phyloP scores from a whole-genome alignment of 2,888 invertebrate genomes.

The Agriotes lineatus region DNA sequence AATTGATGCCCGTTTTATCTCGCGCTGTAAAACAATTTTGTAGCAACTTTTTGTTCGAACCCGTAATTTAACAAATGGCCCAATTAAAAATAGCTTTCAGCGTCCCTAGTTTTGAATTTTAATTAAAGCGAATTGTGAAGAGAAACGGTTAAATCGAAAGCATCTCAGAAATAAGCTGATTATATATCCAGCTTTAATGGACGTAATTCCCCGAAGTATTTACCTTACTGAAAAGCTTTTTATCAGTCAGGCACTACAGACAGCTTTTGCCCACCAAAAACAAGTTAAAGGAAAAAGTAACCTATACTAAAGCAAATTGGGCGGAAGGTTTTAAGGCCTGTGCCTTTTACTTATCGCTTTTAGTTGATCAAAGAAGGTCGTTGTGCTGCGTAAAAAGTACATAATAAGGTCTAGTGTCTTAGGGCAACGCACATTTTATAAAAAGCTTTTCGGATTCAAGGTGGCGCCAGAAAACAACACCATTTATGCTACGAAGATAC shows the following conservation, averaged over 20 bases:
- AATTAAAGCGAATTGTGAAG: slow-evolving; percentile 10
- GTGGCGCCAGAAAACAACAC: no score
- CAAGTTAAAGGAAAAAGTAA: slow-evolving; percentile 16
- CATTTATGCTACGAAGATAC: no score
- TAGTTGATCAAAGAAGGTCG: slow-evolving; percentile 1
- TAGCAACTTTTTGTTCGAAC: background rate
- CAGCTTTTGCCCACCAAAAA: slow-evolving; percentile 8
- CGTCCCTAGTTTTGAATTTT: slow-evolving; percentile 12
- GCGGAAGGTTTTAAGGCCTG: slow-evolving; percentile 9
- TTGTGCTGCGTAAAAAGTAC: no score
- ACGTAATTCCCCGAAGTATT: slow-evolving; percentile 1
- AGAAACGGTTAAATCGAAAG: slow-evolving; percentile 5
- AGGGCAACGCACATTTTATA: no score
- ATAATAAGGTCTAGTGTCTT: background rate
- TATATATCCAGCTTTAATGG: slow-evolving; percentile 21
- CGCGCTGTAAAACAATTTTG: slow-evolving; percentile 7
- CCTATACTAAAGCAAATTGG: slow-evolving; percentile 13
- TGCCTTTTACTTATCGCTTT: background rate
- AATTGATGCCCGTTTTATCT: slow-evolving; percentile 14
- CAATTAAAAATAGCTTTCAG: slow-evolving; percentile 12
- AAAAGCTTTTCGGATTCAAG: no score
- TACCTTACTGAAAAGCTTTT: slow-evolving; percentile 19
- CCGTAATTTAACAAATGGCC: background rate
- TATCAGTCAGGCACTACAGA: slow-evolving; percentile 10
- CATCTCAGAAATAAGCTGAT: slow-evolving; percentile 14